Evolutionary conservation across 2,797 vertebrate species (phyloP), one percentile per base, ranked within the genome.

Genomic region (Aotus griseimembra): DNA sequence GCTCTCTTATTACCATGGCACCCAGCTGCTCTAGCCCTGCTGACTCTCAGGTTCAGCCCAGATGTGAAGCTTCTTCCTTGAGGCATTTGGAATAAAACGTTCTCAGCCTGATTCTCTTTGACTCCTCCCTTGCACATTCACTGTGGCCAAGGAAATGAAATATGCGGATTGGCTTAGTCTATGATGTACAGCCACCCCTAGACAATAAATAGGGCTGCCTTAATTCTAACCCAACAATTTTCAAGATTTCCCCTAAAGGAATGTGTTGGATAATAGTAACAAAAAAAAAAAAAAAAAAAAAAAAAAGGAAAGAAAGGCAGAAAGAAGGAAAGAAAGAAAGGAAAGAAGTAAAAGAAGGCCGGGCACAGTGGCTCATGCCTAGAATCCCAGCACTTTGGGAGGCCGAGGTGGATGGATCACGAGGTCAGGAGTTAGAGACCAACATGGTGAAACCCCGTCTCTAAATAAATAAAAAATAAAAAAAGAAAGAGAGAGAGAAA

Each of bases 401-500:
- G 57, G 57, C 26, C 5, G 24, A 61, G 57, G 26, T 0, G 26
- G 11, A 26, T 11, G 26, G 24, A 61, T 28, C 12, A 28, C 5
- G 57, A 61, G 11, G 10, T 12, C 26, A 61, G 57, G 57, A 61
- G 26, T 61, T 61, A 0, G 11, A 61, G 26, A 28, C 57, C 57
- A 13, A 58, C 57, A 58, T 58, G 26, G 22, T 58, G 57, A 58
- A 28, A 58, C 57, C 8, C 10, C 0, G 3, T 58, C 24, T 28
- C 57, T 58, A 58, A 24, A 26, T 19, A 52, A 52, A 52, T 52
- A 52, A 52, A 52, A 19, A 52, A 52, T 52, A 17, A 11, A 9
- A 24, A 2, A 24, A 9, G 9, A 4, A 10, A 10, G 3, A 24
- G 0, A 57, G 22, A 4, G 10, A 57, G 8, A 10, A 10, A 20